Evolutionary conservation across 92 coral and sea anemone genomes (phyloP).

Genomic region (Muricea muricata): DNA sequence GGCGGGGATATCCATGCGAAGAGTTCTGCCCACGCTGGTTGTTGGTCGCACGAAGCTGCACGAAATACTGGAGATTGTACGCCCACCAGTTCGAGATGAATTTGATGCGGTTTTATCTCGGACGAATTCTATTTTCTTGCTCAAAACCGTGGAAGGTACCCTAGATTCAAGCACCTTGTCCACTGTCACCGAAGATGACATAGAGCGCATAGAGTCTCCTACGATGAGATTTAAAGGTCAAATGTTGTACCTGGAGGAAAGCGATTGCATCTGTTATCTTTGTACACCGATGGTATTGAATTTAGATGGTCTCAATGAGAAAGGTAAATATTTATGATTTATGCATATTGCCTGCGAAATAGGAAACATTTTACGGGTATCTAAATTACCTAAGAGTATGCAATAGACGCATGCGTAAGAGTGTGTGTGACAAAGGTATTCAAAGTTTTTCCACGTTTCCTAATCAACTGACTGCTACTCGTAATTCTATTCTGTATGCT

Average conservation of each 20-base stretch:
- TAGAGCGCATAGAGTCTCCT: constrained; percentile 81
- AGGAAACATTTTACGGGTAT: no score
- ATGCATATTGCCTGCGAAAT: background rate
- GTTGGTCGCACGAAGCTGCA: constrained; percentile 77
- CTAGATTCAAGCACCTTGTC: constrained; percentile 88
- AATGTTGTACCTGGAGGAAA: constrained; percentile 93
- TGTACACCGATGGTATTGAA: constrained; percentile 97
- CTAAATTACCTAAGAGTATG: no score
- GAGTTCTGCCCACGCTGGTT: constrained; percentile 83
- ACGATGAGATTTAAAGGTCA: constrained; percentile 99
- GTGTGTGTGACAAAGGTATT: no score
- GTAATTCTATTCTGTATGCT: no score
- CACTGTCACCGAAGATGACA: constrained; percentile 94
- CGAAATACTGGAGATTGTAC: constrained; percentile 80
- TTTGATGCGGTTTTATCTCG: constrained; percentile 79
- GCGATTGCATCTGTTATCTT: constrained; percentile 86
- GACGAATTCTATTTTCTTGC: constrained; percentile 85
- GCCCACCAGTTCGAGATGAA: constrained; percentile 81
- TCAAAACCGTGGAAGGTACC: constrained; percentile 86
- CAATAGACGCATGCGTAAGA: no score
- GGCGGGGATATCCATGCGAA: constrained; percentile 82
- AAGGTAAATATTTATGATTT: constrained; percentile 62
- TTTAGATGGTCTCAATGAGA: constrained; percentile 95
- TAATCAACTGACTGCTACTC: no score
- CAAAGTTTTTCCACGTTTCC: no score